A percentile compares a stretch with the other conserved stretches of the same genome.
phyloP scores from a whole-genome alignment of 1,140 invertebrate genomes.

The Bombus sibiricus region DNA sequence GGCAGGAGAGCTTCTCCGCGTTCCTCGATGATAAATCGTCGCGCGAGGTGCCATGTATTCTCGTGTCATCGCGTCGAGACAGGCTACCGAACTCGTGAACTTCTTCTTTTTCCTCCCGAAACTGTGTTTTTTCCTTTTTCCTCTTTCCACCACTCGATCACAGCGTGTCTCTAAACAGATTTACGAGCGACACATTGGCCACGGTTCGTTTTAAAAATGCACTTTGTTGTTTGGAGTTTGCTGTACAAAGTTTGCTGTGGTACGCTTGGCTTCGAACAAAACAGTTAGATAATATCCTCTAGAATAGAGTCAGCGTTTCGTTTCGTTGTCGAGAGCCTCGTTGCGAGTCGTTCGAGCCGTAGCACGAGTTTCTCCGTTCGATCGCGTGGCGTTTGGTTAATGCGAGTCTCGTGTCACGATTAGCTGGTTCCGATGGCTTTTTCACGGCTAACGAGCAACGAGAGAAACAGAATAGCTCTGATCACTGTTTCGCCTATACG shows the following conservation, averaged over 20 bases:
- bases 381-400: not conserved
- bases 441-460: not conserved
- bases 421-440: not conserved
- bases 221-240: not conserved
- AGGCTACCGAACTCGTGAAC: constrained; percentile 37
- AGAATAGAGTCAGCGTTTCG: not conserved
- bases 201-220: constrained; percentile 16
- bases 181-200: constrained; percentile 29
- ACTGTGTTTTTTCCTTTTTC: not conserved
- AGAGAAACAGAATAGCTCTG: not conserved
- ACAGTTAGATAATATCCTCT: not conserved
- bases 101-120: constrained; percentile 12
- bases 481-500: not conserved
- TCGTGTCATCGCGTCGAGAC: constrained; percentile 28
- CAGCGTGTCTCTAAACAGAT: constrained; percentile 10
- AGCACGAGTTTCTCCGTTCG: constrained; percentile 12
- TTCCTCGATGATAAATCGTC: constrained; percentile 36
- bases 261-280: not conserved
- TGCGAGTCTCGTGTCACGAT: constrained; percentile 18
- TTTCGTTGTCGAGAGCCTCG: constrained; percentile 9
- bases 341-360: not conserved
- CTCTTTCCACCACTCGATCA: constrained; percentile 31
- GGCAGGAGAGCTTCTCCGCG: not conserved
- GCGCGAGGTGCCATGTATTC: constrained; percentile 35
- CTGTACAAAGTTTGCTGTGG: not conserved